Percentiles rank a stretch among this genome's conserved stretches.
phyloP scores from a whole-genome alignment of 2,797 vertebrate genomes.

The Thamnophis elegans region DNA sequence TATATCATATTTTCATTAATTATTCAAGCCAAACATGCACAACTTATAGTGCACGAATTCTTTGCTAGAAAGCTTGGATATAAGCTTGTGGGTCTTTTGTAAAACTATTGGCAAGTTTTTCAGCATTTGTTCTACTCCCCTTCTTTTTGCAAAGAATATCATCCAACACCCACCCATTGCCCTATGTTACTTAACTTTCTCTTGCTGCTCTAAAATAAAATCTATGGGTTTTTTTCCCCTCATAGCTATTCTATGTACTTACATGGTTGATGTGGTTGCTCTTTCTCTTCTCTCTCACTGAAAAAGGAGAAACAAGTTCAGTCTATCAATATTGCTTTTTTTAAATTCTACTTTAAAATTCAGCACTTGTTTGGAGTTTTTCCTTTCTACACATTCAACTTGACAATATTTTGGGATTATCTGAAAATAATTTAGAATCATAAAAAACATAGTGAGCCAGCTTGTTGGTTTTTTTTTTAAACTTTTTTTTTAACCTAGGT shows the following conservation, averaged over 20 bases:
- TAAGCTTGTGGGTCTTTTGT: background rate
- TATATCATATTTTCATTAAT: background rate
- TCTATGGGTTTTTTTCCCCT: background rate
- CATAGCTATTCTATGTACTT: slow-evolving; percentile 71
- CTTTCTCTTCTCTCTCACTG: slow-evolving; percentile 97
- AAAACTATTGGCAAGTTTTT: background rate
- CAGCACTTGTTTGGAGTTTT: background rate
- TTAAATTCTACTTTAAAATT: slow-evolving; percentile 1
- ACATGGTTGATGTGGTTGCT: slow-evolving; percentile 98
- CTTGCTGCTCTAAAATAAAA: background rate
- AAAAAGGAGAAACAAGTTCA: slow-evolving; percentile 64
- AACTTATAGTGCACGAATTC: background rate
- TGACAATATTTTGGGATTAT: background rate
- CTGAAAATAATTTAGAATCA: background rate
- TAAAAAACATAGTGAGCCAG: background rate
- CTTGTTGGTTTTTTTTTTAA: background rate
- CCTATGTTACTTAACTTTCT: background rate
- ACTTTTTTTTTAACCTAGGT: background rate
- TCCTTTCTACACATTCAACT: background rate
- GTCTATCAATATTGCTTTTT: slow-evolving; percentile 31
- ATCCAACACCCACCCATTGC: background rate
- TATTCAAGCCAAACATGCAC: background rate
- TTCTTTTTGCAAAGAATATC: background rate
- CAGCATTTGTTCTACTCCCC: background rate
- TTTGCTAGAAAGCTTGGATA: background rate